Evolutionary conservation across 2,113 vertebrate species (phyloP), one percentile per base, ranked within the genome.

Genomic region (Chaenogobius annularis): DNA sequence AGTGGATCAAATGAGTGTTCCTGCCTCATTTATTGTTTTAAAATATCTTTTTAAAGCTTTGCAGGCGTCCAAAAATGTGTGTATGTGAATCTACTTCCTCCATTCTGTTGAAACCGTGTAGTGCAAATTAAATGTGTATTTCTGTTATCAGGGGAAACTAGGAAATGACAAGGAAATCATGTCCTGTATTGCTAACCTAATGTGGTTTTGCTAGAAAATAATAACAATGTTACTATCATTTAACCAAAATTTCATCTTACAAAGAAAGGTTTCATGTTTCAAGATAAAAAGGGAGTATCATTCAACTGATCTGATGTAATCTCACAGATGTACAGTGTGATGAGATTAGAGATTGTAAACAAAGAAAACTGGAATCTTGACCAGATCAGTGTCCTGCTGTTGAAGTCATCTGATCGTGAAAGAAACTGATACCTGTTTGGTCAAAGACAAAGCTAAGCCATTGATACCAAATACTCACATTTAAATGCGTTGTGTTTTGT

Each of bases 391-490:
- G 11, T 31, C 44, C 59, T 62, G 17, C 17, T n/a, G 35, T 40
- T n/a, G 40, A 43, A n/a, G 37, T 43, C 10, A 43, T 63, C 19
- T 40, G 61, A 63, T 63, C 12, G 31, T 63, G 35, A 63, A 37
- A 31, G 59, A 37, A 43, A 43, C 59, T 63, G 31, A 37, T 63
- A 63, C 35, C 35, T 10, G 31, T 40, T 40, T 37, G 59, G 11
- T 35, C 59, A 40, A 40, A 37, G 9, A 63, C 17, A 63, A 40
- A 63, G 56, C 23, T 15, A 31, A 31, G 3, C 31, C 37, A 20
- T 43, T 63, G 35, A 63, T 43, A 59, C 59, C 26, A 35, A 62
- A 62, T 37, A 40, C 61, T 40, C 35, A 17, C 61, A 63, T 63
- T 63, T 35, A 40, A n/a, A 40, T 10, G 17, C 61, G 40, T 37